Evolutionary conservation across 2,888 invertebrate species (phyloP), one percentile per base, ranked within the genome.

Genomic region (Heliconius sara): DNA sequence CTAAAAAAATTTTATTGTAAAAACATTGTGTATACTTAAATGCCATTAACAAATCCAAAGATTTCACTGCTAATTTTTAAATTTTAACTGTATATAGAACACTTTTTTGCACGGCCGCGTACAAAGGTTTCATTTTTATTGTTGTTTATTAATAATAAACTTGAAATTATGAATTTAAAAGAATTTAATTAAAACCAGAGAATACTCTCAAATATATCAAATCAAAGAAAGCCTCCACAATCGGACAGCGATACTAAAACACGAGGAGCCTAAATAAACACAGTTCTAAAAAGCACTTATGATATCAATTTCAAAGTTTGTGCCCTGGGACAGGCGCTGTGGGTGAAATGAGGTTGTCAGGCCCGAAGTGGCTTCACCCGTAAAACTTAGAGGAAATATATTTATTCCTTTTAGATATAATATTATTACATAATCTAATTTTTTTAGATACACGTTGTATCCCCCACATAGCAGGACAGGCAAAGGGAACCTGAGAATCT

Each of bases 281-380:
- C 34, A 63, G 52, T 77, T 66, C 71, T 72, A 79, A 81, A 81
- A 81, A 79, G 79, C 81, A 79, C 77, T 79, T 75, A 77, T 75
- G 52, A 81, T 81, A 77, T 79, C 81, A 77, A 79, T 81, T 79
- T 81, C 77, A 76, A 79, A 81, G 79, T 81, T 81, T 77, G 79
- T 73, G 19, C 65, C 76, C 72, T 68, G 80, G 79, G 80, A 74
- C 72, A 34, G 73, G 27, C 79, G 67, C 43, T 73, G 67, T 74
- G 60, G 76, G 76, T 73, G 52, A 75, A 78, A 77, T 77, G 70
- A 68, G 70, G 43, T 25, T 70, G 70, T 43, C 70, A 47, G 70
- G 43, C 70, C 70, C 47, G 43, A 43, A 25, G 68, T 68, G 68
- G 25, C 68, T 68, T 68, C 13, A 68, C 68, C 43, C 25, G 3